A percentile compares a stretch with the other conserved stretches of the same genome.
phyloP scores from a whole-genome alignment of 2,797 vertebrate genomes.

The Nannoperca obscura region DNA sequence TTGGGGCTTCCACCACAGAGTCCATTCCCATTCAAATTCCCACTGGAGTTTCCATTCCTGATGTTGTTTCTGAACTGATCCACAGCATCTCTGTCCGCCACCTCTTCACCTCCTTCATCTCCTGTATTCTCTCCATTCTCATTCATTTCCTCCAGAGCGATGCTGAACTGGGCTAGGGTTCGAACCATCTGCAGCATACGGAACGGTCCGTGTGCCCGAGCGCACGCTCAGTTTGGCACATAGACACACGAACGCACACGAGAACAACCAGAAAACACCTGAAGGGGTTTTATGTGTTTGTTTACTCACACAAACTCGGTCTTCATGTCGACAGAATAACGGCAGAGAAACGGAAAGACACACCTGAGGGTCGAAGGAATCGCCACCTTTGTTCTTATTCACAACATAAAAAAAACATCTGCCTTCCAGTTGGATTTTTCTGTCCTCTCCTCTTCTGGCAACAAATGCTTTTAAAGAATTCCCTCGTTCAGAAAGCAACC shows the following conservation, averaged over 20 bases:
- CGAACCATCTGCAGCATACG: constrained; percentile 99
- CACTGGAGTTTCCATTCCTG: constrained; percentile 63
- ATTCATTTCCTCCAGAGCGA: constrained; percentile 98
- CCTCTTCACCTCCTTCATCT: constrained; percentile 82
- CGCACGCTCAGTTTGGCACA: constrained; percentile 59
- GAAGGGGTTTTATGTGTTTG: not conserved
- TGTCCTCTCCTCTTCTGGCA: constrained; percentile 23
- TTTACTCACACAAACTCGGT: constrained; percentile 47
- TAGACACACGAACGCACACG: constrained; percentile 25
- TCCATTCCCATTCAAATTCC: constrained; percentile 76
- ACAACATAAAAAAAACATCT: constrained; percentile 24
- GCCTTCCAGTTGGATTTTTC: not conserved
- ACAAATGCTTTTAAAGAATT: constrained; percentile 37
- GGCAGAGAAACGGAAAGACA: not conserved
- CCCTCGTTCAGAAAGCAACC: constrained; percentile 31
- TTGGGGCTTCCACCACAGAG: constrained; percentile 71
- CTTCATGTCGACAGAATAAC: constrained; percentile 44
- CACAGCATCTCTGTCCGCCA: constrained; percentile 78
- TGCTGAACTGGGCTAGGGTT: constrained; percentile 97
- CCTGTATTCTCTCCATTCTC: constrained; percentile 89
- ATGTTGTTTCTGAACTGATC: constrained; percentile 77
- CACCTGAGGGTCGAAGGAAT: constrained; percentile 29
- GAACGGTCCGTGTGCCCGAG: constrained; percentile 61
- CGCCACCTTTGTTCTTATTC: constrained; percentile 35
- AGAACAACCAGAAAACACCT: constrained; percentile 8